Base-by-base conservation (phyloP, 2,888 invertebrate genomes). In the Ornithoptera priamus region DNA sequence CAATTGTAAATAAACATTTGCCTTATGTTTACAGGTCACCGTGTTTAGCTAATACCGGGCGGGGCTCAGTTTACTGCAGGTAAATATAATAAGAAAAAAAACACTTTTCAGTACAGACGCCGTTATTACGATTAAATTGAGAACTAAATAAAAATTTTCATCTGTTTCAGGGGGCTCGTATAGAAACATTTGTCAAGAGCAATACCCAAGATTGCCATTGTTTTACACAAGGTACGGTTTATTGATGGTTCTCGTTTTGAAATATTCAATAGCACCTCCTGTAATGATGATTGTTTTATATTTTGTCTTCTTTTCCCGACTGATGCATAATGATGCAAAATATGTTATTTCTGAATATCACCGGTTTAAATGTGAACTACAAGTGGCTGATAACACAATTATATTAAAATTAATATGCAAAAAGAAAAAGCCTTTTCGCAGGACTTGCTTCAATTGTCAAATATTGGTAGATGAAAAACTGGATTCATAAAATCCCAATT, bases 301-400 rank as follows among this genome's bases (percentile, higher is more conserved):
- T 82, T 84, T 88, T 88, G 90, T 90, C 91, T 90, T 90, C 90
- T 91, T 91, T 90, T 91, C 90, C 90, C 90, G 89, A 87, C 91
- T 86, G 90, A 91, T 76, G 76, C 74, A 90, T 88, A 86, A 78
- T 86, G 85, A 81, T 77, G 85, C 75, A 74, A 63, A 73, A 69
- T 67, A 10, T 59, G 12, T 30, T 75, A 70, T 71, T 71, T 73
- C 77, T 72, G 74, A 74, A 18, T 50, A 50, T 50, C 18, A 59
- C 58, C 62, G 57, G 39, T 39, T 39, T 24, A 59, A 62, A 62
- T 67, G 67, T 68, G 71, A 62, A 50, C 61, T 71, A 68, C 62
- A 67, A 59, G 3, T 36, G 53, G 53, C 58, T 17, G 50, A 50
- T 18, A 17, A 50, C 3, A 10, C 15, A 46, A 30, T 30, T 30